Evolutionary conservation across 1,140 invertebrate species (phyloP).

Genomic region (Thaumatotibia leucotreta): DNA sequence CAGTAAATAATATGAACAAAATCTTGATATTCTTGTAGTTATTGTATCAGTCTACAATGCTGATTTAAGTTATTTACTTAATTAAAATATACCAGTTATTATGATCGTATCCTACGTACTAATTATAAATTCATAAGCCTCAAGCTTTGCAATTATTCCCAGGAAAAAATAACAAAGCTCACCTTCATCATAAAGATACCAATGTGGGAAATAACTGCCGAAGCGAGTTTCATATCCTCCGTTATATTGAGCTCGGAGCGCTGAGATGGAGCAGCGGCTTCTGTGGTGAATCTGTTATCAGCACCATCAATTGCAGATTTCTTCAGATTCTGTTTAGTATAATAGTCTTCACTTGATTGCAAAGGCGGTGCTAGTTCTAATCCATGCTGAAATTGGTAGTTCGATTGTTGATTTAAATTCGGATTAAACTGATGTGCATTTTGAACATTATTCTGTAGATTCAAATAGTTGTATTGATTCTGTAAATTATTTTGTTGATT

Average conservation of each 20-base stretch:
- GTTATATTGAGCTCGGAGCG: neutral
- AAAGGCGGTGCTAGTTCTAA: neutral
- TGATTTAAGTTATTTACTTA: too few relatives aligned
- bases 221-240: slow-evolving; percentile 31
- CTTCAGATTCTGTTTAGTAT: neutral
- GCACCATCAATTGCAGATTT: neutral
- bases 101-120: neutral
- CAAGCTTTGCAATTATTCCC: neutral
- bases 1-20: too few relatives aligned
- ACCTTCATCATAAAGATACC: slow-evolving; percentile 45
- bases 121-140: slow-evolving; percentile 20
- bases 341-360: neutral
- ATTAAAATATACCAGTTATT: neutral
- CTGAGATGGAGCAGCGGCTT: neutral
- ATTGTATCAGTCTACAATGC: too few relatives aligned
- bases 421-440: neutral
- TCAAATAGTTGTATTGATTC: neutral
- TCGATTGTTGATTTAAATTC: neutral
- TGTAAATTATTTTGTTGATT: neutral
- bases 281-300: neutral
- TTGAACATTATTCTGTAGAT: neutral
- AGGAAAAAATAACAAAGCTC: neutral
- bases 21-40: too few relatives aligned
- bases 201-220: slow-evolving; percentile 39
- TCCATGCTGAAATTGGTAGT: neutral